phyloP scores from a whole-genome alignment of 2,797 vertebrate genomes.

The Pipistrellus pygmaeus region DNA sequence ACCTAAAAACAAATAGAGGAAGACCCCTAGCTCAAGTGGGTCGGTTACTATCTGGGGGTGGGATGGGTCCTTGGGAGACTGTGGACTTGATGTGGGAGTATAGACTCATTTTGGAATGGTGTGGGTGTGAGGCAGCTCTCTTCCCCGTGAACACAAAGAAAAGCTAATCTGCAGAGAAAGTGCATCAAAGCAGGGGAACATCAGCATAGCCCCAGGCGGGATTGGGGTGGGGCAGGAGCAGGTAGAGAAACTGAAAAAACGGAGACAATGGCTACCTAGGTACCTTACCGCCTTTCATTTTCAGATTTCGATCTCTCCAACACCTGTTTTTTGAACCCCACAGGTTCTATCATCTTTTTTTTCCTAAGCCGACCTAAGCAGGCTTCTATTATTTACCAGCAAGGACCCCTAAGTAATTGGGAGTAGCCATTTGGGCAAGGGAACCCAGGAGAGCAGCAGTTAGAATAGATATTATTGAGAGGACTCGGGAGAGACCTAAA shows the following conservation, averaged over 20 bases:
- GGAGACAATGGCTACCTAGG: not conserved
- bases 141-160: not conserved
- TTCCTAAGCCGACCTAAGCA: not conserved
- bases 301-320: not conserved
- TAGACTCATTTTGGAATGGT: not conserved
- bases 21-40: not conserved
- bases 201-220: not conserved
- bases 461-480: constrained; percentile 32
- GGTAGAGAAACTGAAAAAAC: not conserved
- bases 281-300: not conserved
- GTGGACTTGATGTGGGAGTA: not conserved
- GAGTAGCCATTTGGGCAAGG: not conserved
- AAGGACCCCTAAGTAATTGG: not conserved
- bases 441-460: not conserved
- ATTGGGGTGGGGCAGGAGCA: too few relatives aligned
- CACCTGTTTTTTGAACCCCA: not conserved
- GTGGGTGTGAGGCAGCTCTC: too few relatives aligned
- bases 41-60: not conserved
- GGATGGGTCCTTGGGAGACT: not conserved
- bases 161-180: not conserved
- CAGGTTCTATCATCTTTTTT: not conserved
- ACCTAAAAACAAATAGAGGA: not conserved
- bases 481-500: constrained; percentile 33
- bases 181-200: not conserved
- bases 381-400: constrained; percentile 9